Evolutionary conservation across 2,797 vertebrate genomes (phyloP), one percentile per base, ranked within the genome.

Genomic region (Fistularia tabacaria): DNA sequence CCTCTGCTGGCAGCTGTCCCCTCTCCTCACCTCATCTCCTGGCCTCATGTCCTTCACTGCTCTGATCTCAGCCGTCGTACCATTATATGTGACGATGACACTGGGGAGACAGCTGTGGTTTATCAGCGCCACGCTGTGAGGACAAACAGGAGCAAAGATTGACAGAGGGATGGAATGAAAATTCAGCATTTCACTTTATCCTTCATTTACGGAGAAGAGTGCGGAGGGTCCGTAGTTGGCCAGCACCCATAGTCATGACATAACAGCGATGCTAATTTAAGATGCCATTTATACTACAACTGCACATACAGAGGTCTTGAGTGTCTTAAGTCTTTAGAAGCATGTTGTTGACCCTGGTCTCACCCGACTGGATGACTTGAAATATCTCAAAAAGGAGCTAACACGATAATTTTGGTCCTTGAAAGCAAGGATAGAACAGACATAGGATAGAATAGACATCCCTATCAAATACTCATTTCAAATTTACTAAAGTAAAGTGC

Each of bases 71-170:
- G 96, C 96, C 13, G 88, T 46, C 1, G 91, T 94, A 57, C 94
- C 93, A 41, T 90, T 92, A 72, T 93, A 98, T 9, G 96, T 98
- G 70, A 98, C 94, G 4, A 98, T 95, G 77, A 95, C 94, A n/a
- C 92, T 99, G 56, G 95, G 94, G 38, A 93, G 93, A 64, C 97
- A 99, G 82, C 95, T 97, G 81, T 99, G 97, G 85, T 99, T 98
- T 87, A 98, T 93, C 57, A 99, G 64, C 0, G 96, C 95, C 51
- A 98, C 93, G 7, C 97, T 97, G 68, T 14, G 36, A 10, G 64
- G 42, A 73, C 7, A 74, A 6, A 59, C 1, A 58, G 3, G 13
- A 39, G 47, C 8, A 25, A 11, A 73, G 11, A 63, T 7, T 14
- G 8, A 37, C 15, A 8, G 36, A 7, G 45, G 1, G 14, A 54